A percentile compares a stretch with the other conserved stretches of the same genome.
These are phyloP conservation scores for Sinelater perroti DNA, from an alignment of 2,888 invertebrate species.

Conservation along the genomic window DNA sequence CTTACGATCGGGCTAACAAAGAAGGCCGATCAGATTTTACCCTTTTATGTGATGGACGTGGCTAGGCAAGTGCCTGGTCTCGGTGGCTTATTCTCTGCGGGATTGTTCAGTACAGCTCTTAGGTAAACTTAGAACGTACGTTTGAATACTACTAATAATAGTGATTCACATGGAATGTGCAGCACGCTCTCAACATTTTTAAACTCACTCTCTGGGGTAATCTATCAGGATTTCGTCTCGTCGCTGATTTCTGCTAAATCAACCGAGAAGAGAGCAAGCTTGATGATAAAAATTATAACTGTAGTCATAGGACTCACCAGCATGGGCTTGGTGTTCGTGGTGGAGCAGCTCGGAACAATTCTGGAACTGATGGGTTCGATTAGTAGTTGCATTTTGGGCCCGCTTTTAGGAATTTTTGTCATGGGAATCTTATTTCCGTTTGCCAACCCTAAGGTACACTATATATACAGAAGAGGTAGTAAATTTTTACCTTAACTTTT, in stretches of 20 bases:
- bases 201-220: slow-evolving; percentile 70
- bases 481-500: neutral
- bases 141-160: neutral
- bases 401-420: slow-evolving; percentile 71
- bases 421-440: slow-evolving; percentile 72
- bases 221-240: slow-evolving; percentile 72
- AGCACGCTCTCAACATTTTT: slow-evolving; percentile 71
- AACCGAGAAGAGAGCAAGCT: slow-evolving; percentile 65
- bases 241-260: slow-evolving; percentile 63
- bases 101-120: slow-evolving; percentile 76
- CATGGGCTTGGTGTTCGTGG: slow-evolving; percentile 73
- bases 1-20: slow-evolving; percentile 64
- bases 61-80: slow-evolving; percentile 71
- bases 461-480: neutral
- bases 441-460: slow-evolving; percentile 67
- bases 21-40: slow-evolving; percentile 66
- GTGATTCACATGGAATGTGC: slow-evolving; percentile 45
- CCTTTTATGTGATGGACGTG: slow-evolving; percentile 74
- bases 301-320: slow-evolving; percentile 70
- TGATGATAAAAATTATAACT: slow-evolving; percentile 66
- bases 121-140: slow-evolving; percentile 54
- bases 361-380: slow-evolving; percentile 67
- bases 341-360: slow-evolving; percentile 71
- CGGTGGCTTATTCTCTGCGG: slow-evolving; percentile 76
- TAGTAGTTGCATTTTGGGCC: slow-evolving; percentile 56